Base-by-base conservation (phyloP, 2,888 invertebrate species). In the Sesia apiformis region DNA sequence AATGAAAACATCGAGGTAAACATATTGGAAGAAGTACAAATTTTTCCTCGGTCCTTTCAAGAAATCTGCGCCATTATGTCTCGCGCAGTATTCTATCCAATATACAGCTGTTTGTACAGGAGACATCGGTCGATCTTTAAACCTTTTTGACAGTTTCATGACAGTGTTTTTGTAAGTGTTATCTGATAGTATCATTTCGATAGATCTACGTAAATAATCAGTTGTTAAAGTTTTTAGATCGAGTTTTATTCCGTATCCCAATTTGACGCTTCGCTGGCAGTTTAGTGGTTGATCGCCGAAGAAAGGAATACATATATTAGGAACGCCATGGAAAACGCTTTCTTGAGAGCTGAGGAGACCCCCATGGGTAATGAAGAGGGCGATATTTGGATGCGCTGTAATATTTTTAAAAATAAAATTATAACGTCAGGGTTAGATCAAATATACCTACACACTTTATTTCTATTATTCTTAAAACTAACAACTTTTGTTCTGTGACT, bases 281-380 rank as follows among this genome's bases (percentile, higher is more conserved):
- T 89, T 85, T 54, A 78, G 72, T 58, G 74, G 75, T 62, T 89
- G 89, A 65, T 88, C 89, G 0, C 78, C 84, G 53, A 72, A 85
- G 8, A 88, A 65, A 2, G 88, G 88, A 40, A 84, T 74, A 40
- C 84, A 82, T 2, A 88, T 58, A 65, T 84, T 71, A 2, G 87
- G 86, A 4, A 84, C 76, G 3, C 78, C 84, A 61, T 80, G 70
- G 55, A 81, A 68, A 0, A 86, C 72, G 7, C 81, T 78, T 60
- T 88, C 88, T 56, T 78, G 78, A 0, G 79, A 75, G 55, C 86
- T 82, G 53, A 84, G 78, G 6, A 66, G 56, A 38, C 85, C 87
- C 5, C 86, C 87, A 58, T 89, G 86, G 4, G 84, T 79, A 38
- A 89, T 82, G 61, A 89, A 89, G 0, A 83, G 57, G 43, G 74